Percentiles rank a stretch among this genome's conserved stretches.
phyloP scores from a whole-genome alignment of 2,888 invertebrate genomes.

The Lordiphosa fenestrarum region DNA sequence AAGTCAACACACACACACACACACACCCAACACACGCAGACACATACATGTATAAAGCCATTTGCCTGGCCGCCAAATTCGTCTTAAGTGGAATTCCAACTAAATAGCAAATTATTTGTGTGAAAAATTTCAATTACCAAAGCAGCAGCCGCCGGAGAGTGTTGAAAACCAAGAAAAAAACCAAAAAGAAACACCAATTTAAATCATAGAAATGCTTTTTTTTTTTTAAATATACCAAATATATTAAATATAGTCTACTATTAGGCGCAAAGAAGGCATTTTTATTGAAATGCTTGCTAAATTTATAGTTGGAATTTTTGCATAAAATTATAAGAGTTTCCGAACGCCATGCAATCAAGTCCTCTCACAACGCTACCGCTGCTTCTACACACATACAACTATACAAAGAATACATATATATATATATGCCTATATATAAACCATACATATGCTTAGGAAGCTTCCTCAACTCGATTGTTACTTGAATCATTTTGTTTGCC shows the following conservation, averaged over 20 bases:
- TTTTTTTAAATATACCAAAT: slow-evolving; percentile 38
- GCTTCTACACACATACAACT: background rate
- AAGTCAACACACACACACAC: slow-evolving; percentile 13
- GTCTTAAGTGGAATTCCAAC: slow-evolving; percentile 44
- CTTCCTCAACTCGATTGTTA: slow-evolving; percentile 33
- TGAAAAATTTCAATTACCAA: slow-evolving; percentile 31
- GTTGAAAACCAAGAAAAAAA: slow-evolving; percentile 12
- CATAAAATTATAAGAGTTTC: slow-evolving; percentile 15
- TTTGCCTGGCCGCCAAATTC: slow-evolving; percentile 27
- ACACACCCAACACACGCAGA: slow-evolving; percentile 5
- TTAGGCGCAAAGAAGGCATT: slow-evolving; percentile 47
- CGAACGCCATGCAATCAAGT: slow-evolving; percentile 23
- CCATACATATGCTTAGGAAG: slow-evolving; percentile 19
- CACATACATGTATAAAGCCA: slow-evolving; percentile 36
- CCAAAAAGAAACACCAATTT: slow-evolving; percentile 54
- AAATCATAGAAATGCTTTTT: slow-evolving; percentile 53
- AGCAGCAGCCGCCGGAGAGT: slow-evolving; percentile 16
- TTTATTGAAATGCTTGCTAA: slow-evolving; percentile 68
- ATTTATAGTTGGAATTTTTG: slow-evolving; percentile 44
- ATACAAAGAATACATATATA: slow-evolving; percentile 12
- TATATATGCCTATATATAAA: slow-evolving; percentile 18
- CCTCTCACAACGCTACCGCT: slow-evolving; percentile 30
- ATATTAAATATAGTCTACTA: slow-evolving; percentile 27
- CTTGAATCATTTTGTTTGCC: slow-evolving; percentile 10
- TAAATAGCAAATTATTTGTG: slow-evolving; percentile 30